phyloP scores from a whole-genome alignment of 2,888 invertebrate genomes.

The Cerastoderma edule region DNA sequence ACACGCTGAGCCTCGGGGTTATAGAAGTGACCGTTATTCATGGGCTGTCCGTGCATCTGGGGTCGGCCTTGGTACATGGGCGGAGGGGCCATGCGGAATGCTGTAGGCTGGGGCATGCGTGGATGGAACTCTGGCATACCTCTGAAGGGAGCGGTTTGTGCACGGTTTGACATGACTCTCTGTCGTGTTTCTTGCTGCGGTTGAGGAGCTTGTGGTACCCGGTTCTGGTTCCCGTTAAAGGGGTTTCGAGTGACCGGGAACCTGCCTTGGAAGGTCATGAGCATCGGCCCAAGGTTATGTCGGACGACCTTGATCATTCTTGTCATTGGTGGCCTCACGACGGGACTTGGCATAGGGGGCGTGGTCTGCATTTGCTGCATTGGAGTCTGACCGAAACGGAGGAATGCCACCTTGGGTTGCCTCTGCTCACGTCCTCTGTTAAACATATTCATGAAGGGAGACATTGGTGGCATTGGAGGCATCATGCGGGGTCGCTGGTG shows the following conservation, averaged over 20 bases:
- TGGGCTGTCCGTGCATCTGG: constrained; percentile 22
- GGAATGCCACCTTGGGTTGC: constrained; percentile 33
- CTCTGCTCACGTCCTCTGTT: constrained; percentile 8
- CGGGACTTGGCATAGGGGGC: constrained; percentile 23
- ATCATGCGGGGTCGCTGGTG: not conserved
- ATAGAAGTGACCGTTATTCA: not conserved
- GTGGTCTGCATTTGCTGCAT: constrained; percentile 2
- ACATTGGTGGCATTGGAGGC: constrained; percentile 24
- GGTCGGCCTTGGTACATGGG: constrained; percentile 7
- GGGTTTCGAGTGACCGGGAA: not conserved
- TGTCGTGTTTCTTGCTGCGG: constrained; percentile 2
- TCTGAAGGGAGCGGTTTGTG: constrained; percentile 7
- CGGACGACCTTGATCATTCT: constrained; percentile 11
- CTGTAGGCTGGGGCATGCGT: constrained; percentile 17
- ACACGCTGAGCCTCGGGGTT: not conserved
- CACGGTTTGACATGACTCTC: constrained; percentile 29
- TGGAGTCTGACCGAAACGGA: constrained; percentile 29
- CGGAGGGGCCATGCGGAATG: not conserved
- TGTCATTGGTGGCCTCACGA: constrained; percentile 25
- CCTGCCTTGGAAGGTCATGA: not conserved
- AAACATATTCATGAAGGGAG: constrained; percentile 35
- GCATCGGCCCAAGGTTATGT: not conserved
- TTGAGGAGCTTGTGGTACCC: not conserved
- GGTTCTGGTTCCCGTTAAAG: constrained; percentile 2
- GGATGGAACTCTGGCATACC: constrained; percentile 37